Conservation (phyloP, 2,888 invertebrate species). For the Xylocampa areola region DNA sequence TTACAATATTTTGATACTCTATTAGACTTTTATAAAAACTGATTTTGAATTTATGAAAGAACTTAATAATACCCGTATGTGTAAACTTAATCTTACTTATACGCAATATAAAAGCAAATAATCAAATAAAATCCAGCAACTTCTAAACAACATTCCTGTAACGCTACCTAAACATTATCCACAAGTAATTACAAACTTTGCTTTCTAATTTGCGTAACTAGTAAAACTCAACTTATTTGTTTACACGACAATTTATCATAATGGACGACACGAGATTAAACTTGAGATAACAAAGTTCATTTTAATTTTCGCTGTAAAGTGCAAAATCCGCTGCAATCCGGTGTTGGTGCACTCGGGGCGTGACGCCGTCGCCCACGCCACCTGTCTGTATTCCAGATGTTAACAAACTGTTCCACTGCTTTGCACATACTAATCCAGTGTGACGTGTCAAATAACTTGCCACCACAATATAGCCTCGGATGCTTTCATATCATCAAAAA, state of each 20-base stretch:
- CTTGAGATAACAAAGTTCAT: slow-evolving; percentile 46
- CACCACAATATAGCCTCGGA: slow-evolving; percentile 7
- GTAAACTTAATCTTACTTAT: neutral
- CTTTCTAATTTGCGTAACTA: slow-evolving; percentile 43
- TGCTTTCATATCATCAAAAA: slow-evolving; percentile 11
- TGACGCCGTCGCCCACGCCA: slow-evolving; percentile 25
- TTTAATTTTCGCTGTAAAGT: slow-evolving; percentile 56
- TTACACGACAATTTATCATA: slow-evolving; percentile 49
- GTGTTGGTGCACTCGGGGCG: slow-evolving; percentile 39
- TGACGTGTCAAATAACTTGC: slow-evolving; percentile 34
- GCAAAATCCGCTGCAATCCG: slow-evolving; percentile 43
- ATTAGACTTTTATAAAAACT: slow-evolving; percentile 32
- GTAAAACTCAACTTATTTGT: slow-evolving; percentile 50
- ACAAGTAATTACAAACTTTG: slow-evolving; percentile 40
- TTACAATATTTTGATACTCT: slow-evolving; percentile 31
- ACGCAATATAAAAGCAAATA: slow-evolving; percentile 1
- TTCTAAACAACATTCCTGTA: slow-evolving; percentile 19
- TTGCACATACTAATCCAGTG: slow-evolving; percentile 38
- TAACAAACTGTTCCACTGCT: slow-evolving; percentile 34
- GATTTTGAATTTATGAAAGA: neutral
- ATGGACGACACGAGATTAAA: slow-evolving; percentile 50
- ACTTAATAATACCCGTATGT: no score
- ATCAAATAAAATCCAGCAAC: slow-evolving; percentile 7
- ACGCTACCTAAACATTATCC: slow-evolving; percentile 29
- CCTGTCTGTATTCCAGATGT: slow-evolving; percentile 27